phyloP scores from a whole-genome alignment of 2,888 invertebrate species.

The Trissolcus brochymenae region DNA sequence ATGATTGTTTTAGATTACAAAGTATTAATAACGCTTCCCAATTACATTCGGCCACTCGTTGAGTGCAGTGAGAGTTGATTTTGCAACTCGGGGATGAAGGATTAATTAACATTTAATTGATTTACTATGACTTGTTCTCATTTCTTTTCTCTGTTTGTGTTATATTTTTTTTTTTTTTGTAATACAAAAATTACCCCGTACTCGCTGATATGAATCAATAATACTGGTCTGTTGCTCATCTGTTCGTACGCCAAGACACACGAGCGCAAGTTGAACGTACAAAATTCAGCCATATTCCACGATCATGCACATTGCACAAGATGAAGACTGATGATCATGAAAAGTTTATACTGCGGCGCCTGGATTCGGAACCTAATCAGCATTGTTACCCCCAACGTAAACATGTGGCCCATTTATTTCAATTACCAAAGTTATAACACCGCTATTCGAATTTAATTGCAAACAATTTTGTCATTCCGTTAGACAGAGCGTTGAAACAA shows the following conservation, averaged over 20 bases:
- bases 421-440: slow-evolving; percentile 28
- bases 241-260: slow-evolving; percentile 43
- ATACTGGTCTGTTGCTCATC: slow-evolving; percentile 48
- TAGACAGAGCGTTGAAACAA: slow-evolving; percentile 15
- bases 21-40: slow-evolving; percentile 38
- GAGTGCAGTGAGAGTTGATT: slow-evolving; percentile 51
- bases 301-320: slow-evolving; percentile 19
- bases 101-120: slow-evolving; percentile 57
- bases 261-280: slow-evolving; percentile 48
- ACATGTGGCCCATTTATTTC: slow-evolving; percentile 43
- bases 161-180: slow-evolving; percentile 48
- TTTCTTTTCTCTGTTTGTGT: slow-evolving; percentile 53
- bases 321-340: slow-evolving; percentile 49
- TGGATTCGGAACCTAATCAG: slow-evolving; percentile 35
- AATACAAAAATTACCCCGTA: slow-evolving; percentile 62
- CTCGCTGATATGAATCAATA: slow-evolving; percentile 59
- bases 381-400: slow-evolving; percentile 16
- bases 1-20: slow-evolving; percentile 26
- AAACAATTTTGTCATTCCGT: slow-evolving; percentile 24
- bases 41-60: slow-evolving; percentile 30
- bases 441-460: slow-evolving; percentile 37
- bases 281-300: slow-evolving; percentile 32
- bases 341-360: slow-evolving; percentile 23
- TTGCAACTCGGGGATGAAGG: slow-evolving; percentile 56
- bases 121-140: slow-evolving; percentile 21